Base-by-base conservation (phyloP, 2,888 invertebrate genomes). In the Meiosimyza platycephala region DNA sequence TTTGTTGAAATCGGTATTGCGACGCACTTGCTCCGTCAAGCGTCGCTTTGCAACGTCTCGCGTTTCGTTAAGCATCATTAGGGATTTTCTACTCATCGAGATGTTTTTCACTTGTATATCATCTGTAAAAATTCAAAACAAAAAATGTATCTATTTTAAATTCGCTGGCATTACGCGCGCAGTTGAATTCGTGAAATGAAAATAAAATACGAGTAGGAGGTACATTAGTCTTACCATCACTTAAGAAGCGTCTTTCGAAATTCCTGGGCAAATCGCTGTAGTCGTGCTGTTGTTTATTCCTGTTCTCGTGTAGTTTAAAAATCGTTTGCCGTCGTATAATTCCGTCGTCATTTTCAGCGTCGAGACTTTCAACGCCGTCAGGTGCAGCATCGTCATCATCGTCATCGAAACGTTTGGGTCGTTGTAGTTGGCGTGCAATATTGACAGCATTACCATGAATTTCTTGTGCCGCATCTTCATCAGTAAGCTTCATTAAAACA, bases 381-480 rank as follows among this genome's bases (percentile, higher is more conserved):
- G 69, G 68, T 48, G 74, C 47, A 63, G 75, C 50, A 7, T 77
- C 70, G n/a, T 78, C 82, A 59, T 85, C 83, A 6, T 85, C 85
- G 18, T 86, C 86, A 57, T 85, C 85, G 48, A 84, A 78, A 22
- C 85, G 83, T 73, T 84, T 85, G 12, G 89, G 86, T 16, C 88
- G 84, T 81, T 91, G 91, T 65, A 91, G 79, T 67, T 89, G 88
- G 9, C 88, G 84, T 0, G 90, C 91, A 68, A 92, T 90, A 78
- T 90, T 89, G n/a, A 91, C 89, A 0, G 90, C 91, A 81, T 90
- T 90, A 74, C 90, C 90, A 70, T 89, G 88, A 22, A 91, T 87
- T 77, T 90, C 88, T 33, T 89, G 88, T 65, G 89, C 88, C n/a
- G 89, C 85, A 72, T 85, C 85, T 73, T 85, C 83, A 64, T 84